Conservation (phyloP, 2,797 vertebrate species). For the Darevskia mixta region DNA sequence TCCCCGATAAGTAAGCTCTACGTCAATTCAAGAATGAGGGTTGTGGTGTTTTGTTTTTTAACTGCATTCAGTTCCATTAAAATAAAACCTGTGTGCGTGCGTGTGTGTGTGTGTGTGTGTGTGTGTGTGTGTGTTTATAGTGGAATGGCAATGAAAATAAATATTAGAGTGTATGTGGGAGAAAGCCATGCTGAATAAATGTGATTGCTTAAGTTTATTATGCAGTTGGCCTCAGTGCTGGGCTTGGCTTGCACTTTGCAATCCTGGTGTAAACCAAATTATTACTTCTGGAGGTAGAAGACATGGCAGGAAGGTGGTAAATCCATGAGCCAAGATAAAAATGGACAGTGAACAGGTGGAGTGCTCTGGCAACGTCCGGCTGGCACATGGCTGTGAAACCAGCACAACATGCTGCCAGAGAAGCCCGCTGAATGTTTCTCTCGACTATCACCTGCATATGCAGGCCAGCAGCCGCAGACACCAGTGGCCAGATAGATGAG, state of each 20-base stretch:
- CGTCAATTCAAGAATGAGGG: conserved; percentile 9
- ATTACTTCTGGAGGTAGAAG: conserved; percentile 60
- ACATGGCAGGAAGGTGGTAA: conserved; percentile 44
- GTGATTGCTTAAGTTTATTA: conserved; percentile 46
- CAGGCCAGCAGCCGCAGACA: background rate
- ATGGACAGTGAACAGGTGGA: conserved; percentile 67
- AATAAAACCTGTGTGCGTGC: background rate
- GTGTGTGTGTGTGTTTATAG: background rate
- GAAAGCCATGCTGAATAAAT: conserved; percentile 50
- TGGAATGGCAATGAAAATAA: conserved; percentile 19
- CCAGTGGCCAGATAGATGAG: background rate
- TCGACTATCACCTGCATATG: conserved; percentile 18
- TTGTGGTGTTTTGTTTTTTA: conserved; percentile 4
- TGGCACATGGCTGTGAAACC: background rate
- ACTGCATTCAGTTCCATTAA: background rate
- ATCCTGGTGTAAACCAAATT: conserved; percentile 42
- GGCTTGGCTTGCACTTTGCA: conserved; percentile 39
- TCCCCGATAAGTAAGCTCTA: conserved; percentile 22
- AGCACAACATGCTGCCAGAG: background rate
- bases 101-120: background rate
- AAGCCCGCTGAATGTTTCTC: background rate
- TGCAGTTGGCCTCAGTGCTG: conserved; percentile 43
- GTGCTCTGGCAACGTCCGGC: conserved; percentile 45
- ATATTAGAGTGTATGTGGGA: conserved; percentile 7
- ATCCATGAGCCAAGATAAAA: conserved; percentile 70